Conservation (phyloP, 2,797 vertebrate genomes). For the Odontamblyopus lacepedii region DNA sequence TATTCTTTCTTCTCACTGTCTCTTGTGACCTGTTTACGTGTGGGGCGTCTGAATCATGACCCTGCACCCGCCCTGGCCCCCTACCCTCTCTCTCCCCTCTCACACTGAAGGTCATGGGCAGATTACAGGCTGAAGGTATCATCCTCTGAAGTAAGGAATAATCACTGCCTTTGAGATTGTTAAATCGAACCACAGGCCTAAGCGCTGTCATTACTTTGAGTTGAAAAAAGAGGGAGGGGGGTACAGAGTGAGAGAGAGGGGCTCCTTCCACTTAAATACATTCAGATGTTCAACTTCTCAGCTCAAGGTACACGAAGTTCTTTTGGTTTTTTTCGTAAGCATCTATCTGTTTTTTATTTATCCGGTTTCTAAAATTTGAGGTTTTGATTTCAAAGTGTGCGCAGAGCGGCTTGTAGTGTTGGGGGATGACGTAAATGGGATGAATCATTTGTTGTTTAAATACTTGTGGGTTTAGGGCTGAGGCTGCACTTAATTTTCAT, state of each 20-base stretch:
- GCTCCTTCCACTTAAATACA: constrained; percentile 69
- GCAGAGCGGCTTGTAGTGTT: constrained; percentile 48
- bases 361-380: constrained; percentile 58
- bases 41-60: constrained; percentile 57
- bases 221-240: constrained; percentile 31
- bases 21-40: constrained; percentile 65
- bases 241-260: constrained; percentile 10
- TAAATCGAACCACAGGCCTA: constrained; percentile 70
- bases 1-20: constrained; percentile 37
- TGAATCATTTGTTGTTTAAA: constrained; percentile 77
- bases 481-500: constrained; percentile 73
- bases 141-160: constrained; percentile 73
- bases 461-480: constrained; percentile 65
- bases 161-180: constrained; percentile 67
- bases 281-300: constrained; percentile 73
- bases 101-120: constrained; percentile 67
- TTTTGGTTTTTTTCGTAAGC: constrained; percentile 72
- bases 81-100: neutral
- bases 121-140: constrained; percentile 75
- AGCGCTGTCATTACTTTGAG: constrained; percentile 67
- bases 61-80: constrained; percentile 44
- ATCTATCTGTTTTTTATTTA: constrained; percentile 76
- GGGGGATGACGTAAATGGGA: constrained; percentile 71
- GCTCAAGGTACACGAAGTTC: constrained; percentile 74
- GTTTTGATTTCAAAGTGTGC: constrained; percentile 73